Conservation (phyloP, 92 coral and sea anemone species). For the Siderastrea radians region DNA sequence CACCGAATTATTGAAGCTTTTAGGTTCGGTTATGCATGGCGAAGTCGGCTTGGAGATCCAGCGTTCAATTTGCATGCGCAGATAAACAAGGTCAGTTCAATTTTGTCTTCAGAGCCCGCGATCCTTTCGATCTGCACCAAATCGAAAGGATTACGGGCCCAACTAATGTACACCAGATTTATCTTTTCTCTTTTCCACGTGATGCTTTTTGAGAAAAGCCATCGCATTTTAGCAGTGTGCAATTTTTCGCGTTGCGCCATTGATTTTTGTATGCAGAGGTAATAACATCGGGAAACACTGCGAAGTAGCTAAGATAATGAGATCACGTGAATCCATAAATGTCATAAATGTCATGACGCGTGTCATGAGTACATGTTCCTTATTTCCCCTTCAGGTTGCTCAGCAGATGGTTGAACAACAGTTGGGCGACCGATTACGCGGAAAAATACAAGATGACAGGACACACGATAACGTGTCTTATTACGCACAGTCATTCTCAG, state of each 20-base stretch:
- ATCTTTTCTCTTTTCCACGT: too few species aligned
- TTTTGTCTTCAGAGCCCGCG: neutral
- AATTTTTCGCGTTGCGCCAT: too few species aligned
- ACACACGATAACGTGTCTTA: slow-evolving; percentile 66
- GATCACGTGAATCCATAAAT: too few species aligned
- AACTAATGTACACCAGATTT: too few species aligned
- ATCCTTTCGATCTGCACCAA: too few species aligned
- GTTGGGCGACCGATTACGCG: slow-evolving; percentile 72
- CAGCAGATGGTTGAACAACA: slow-evolving; percentile 51
- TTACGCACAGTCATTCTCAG: slow-evolving; percentile 67
- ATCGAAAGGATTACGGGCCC: too few species aligned
- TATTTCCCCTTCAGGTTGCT: neutral
- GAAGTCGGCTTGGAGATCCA: slow-evolving; percentile 84
- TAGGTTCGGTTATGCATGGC: slow-evolving; percentile 87
- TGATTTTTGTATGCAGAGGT: too few species aligned
- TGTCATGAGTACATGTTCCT: neutral
- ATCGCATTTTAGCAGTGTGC: too few species aligned
- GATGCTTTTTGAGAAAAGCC: too few species aligned
- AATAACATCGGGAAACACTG: too few species aligned
- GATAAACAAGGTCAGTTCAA: slow-evolving; percentile 34
- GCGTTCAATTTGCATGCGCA: slow-evolving; percentile 23
- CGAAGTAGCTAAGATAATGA: too few species aligned
- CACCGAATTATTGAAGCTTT: slow-evolving; percentile 90
- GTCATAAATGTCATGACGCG: too few species aligned
- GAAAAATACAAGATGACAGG: slow-evolving; percentile 72